Evolutionary conservation across 2,888 invertebrate genomes (phyloP), one percentile per base, ranked within the genome.

Genomic region (Synanthedon vespiformis): DNA sequence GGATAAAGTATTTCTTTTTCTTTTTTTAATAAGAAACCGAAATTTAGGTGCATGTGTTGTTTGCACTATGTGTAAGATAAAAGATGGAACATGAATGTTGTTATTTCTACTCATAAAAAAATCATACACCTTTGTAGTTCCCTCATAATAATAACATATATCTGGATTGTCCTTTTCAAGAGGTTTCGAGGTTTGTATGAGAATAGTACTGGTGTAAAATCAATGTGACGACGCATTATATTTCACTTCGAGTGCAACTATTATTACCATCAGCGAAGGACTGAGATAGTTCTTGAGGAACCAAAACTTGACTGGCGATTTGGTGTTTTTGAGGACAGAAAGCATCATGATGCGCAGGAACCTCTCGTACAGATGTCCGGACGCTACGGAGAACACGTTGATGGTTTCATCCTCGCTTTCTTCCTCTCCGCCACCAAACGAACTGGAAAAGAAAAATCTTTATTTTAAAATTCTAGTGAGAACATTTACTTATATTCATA

Each of bases 281-380:
- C 99, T 99, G 12, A 99, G 89, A 76, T 98, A 99, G 83, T 99
- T 99, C 83, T 99, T 99, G 58, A 99, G 88, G 77, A 99, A 98
- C 99, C 99, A 99, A 88, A 99, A 99, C 79, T 99, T 99, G 40
- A 99, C 98, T 0, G 95, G 95, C 0, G 94, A 94, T 80, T 97
- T 95, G 6, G 99, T 99, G 70, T 99, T 92, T 74, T 99, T 99
- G 56, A 98, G 88, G 3, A 99, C 95, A 51, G 97, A 97, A 58
- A 99, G 77, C 98, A 99, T 99, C 99, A 99, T 99, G 62, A 99
- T 99, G 56, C 98, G 92, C 14, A 99, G 79, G 74, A 99, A 94
- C 61, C 99, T 88, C 85, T 99, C 99, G 77, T 99, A 99, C 55
- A 99, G 88, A 87, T 99, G 99, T 3, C 99, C 99, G 0, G 99